These are phyloP conservation scores for Anabas testudineus DNA, from an alignment of 2,797 vertebrate species.

Conservation along the genomic window DNA sequence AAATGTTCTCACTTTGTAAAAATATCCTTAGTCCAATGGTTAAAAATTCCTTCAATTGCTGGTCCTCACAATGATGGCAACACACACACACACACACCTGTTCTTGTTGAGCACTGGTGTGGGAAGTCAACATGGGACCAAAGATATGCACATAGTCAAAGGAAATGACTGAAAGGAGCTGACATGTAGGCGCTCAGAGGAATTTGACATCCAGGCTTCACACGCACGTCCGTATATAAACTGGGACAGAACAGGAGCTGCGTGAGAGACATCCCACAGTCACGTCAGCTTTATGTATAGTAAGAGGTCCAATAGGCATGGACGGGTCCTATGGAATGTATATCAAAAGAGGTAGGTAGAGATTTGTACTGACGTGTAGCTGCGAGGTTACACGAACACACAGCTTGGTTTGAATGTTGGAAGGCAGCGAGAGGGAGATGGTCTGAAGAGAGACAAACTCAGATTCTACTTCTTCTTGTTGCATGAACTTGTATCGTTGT, in stretches of 20 bases:
- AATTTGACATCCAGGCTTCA: constrained; percentile 47
- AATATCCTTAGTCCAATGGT: too few relatives aligned
- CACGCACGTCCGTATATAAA: constrained; percentile 39
- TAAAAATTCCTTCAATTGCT: too few relatives aligned
- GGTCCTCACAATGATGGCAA: too few relatives aligned
- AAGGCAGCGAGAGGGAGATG: neutral
- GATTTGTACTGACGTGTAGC: constrained; percentile 36
- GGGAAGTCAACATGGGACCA: constrained; percentile 32
- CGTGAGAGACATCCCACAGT: constrained; percentile 35
- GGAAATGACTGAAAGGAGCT: constrained; percentile 48
- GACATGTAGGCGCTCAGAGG: constrained; percentile 58
- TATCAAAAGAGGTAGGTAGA: constrained; percentile 9
- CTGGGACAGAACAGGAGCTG: constrained; percentile 42
- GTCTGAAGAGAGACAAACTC: neutral
- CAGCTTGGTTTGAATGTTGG: constrained; percentile 6
- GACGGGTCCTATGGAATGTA: constrained; percentile 60
- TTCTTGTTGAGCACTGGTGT: constrained; percentile 8
- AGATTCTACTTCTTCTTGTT: too few relatives aligned
- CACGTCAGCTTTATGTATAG: neutral
- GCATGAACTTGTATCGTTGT: too few relatives aligned
- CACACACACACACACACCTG: constrained; percentile 36
- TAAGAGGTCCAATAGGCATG: constrained; percentile 2
- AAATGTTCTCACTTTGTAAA: too few relatives aligned
- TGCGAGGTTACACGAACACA: neutral
- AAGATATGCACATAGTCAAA: constrained; percentile 34